A percentile compares a stretch with the other conserved stretches of the same genome.
Evolutionary conservation across 2,113 vertebrate species (phyloP).

Genomic region (Pterocles gutturalis): DNA sequence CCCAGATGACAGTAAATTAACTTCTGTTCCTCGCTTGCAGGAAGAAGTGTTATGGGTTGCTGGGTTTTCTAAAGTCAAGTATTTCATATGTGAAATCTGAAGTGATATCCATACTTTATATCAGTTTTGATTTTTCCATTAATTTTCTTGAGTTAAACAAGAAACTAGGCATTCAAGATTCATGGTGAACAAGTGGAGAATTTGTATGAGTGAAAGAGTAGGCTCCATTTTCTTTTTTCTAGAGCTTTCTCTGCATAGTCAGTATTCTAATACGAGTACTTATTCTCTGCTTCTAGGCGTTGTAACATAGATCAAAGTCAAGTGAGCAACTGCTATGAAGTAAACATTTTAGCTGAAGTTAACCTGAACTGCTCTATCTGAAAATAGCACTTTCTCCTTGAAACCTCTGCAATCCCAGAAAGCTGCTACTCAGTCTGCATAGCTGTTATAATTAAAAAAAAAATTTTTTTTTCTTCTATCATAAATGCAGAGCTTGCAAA

Average conservation of each 20-base stretch:
- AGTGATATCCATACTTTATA: background rate
- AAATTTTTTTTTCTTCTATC: background rate
- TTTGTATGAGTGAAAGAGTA: background rate
- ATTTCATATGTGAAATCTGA: background rate
- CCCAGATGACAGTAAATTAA: background rate
- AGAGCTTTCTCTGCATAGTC: background rate
- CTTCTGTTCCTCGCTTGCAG: background rate
- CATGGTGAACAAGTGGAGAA: background rate
- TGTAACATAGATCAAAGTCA: background rate
- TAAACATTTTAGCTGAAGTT: constrained; percentile 8
- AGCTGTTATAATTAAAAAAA: background rate
- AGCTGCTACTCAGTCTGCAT: background rate
- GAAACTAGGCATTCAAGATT: background rate
- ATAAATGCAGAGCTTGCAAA: background rate
- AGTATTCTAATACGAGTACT: background rate
- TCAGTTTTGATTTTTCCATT: background rate
- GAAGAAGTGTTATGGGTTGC: background rate
- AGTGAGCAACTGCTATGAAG: background rate
- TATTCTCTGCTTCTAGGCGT: background rate
- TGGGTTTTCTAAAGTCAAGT: background rate
- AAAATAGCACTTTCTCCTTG: constrained; percentile 4
- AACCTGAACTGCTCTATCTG: background rate
- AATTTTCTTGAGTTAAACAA: background rate
- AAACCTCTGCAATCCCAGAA: background rate
- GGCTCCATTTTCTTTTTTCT: background rate